Base-by-base conservation (phyloP, 2,113 vertebrate genomes). In the Panthera uncia region DNA sequence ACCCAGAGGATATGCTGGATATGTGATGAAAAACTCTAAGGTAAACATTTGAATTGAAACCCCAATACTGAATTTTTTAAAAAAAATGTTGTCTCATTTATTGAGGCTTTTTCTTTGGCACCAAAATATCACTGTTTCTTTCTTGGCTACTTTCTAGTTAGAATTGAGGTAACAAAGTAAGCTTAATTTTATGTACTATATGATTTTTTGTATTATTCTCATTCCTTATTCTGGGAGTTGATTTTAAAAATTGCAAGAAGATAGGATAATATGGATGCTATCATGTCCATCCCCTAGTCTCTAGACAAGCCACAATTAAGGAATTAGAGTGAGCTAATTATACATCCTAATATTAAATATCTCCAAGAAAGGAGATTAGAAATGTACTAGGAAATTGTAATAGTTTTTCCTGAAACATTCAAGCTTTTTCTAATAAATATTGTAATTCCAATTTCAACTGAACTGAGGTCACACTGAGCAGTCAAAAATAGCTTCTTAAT, bases 391-490 rank as follows among this genome's bases (percentile, higher is more conserved):
- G 38, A 41, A 96, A 92, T 84, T 87, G 1, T 90, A 96, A 90
- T 90, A 94, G 85, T 83, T 96, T 97, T 98, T 89, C 80, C 38
- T 92, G 83, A 96, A 97, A 96, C 14, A 61, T 55, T 97, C 92
- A 91, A 57, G 65, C 74, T 94, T 96, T 96, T 92, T 89, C 25
- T 94, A 92, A 96, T 97, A 96, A 98, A 96, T 96, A 94, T 88
- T 97, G 23, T 97, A 96, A 96, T 85, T 97, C 55, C 89, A 95
- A 19, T 96, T 96, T 94, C 66, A 89, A n/a, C 66, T 87, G 87
- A 92, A 76, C 87, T 69, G 61, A 92, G 83, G 84, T 97, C 90
- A 97, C 71, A 89, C 14, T 7, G 36, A 97, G 3, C 7, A 69
- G 89, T 97, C 89, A 95, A 96, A 97, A 97, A 97, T 94, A 92